Conservation (phyloP, 2,797 vertebrate species). For the Spheniscus humboldti region DNA sequence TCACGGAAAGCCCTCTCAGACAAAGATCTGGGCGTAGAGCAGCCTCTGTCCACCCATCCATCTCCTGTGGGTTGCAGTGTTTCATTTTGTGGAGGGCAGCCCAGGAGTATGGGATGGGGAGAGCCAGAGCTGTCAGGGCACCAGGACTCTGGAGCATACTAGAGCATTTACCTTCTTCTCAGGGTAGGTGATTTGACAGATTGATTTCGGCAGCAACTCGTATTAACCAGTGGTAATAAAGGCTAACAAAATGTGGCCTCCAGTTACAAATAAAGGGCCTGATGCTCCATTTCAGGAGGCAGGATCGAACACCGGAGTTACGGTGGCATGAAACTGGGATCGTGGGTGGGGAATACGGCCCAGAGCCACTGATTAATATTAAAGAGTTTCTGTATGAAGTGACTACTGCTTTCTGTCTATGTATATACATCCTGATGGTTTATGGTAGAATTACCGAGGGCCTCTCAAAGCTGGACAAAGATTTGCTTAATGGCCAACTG, state of each 20-base stretch:
- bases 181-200: not conserved
- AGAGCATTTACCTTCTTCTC: not conserved
- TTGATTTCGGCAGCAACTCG: not conserved
- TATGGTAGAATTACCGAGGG: not conserved
- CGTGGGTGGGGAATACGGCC: not conserved
- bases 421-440: not conserved
- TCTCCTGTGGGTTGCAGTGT: not conserved
- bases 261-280: not conserved
- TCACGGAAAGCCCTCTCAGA: not conserved
- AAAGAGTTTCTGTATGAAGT: not conserved
- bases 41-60: not conserved
- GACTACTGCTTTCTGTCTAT: not conserved
- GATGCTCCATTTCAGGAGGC: not conserved
- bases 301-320: not conserved
- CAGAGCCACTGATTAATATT: not conserved
- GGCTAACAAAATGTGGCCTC: not conserved
- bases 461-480: not conserved
- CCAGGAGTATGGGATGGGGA: not conserved
- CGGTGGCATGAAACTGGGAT: fast-evolving
- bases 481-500: not conserved
- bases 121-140: not conserved
- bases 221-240: not conserved
- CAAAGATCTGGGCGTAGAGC: not conserved
- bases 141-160: not conserved
- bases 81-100: not conserved